Conservation (phyloP, 2,113 vertebrate species). For the Malurus cyaneus region DNA sequence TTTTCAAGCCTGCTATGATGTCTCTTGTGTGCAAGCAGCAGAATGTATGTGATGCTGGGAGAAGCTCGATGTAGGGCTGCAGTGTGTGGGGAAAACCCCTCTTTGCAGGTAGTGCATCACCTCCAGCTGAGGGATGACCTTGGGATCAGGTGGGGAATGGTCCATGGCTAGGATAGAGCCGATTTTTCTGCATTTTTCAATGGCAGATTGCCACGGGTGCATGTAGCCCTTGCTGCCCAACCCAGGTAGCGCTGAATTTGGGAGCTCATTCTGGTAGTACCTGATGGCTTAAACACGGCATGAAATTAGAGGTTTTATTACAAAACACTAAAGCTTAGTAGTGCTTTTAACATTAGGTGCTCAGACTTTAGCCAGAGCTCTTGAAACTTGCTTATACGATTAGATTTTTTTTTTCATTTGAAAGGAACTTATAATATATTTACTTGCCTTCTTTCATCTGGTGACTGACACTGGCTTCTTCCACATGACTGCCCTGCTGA, state of each 20-base stretch:
- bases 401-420: not conserved
- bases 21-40: rapidly evolving
- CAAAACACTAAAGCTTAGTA: not conserved
- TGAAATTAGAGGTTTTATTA: not conserved
- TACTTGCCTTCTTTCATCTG: not conserved
- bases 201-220: not conserved
- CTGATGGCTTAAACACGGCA: not conserved
- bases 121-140: not conserved
- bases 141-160: rapidly evolving
- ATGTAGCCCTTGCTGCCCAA: not conserved
- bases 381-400: not conserved
- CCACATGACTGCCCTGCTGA: not conserved
- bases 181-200: not conserved
- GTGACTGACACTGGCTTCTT: not conserved
- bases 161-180: not conserved
- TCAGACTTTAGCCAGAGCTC: not conserved
- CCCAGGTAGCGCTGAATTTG: not conserved
- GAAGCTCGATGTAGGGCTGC: not conserved
- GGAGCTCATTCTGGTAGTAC: not conserved
- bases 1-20: not conserved
- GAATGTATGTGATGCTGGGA: rapidly evolving
- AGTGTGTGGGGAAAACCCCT: not conserved
- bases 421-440: not conserved
- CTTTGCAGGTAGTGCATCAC: not conserved
- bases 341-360: not conserved